Evolutionary conservation across 1,140 invertebrate genomes (phyloP), one percentile per base, ranked within the genome.

Genomic region (Metopolophium dirhodum): DNA sequence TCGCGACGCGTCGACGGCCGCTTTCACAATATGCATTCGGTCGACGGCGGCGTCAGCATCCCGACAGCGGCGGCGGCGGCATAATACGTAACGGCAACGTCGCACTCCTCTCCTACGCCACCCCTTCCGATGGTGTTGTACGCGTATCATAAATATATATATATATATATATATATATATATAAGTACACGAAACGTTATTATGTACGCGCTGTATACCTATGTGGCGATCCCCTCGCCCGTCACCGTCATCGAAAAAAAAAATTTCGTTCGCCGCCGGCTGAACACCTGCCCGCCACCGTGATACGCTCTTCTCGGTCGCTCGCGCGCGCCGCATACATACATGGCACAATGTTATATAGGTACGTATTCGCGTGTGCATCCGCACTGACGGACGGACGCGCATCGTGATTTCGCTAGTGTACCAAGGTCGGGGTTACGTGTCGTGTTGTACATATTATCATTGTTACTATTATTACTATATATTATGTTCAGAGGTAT

Each of bases 371-470:
- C n/a, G 51, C 37, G 23, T 37, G 54, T 90, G 54, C 49, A 45
- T 45, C 6, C 88, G 23, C 47, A 49, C 37, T 26, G 89, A 90
- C 57, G 37, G 26, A 45, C 18, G 57, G 26, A 68, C 89, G 61
- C 61, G n/a, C 61, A 77, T 18, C 61, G 89, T 68, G 89, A 90
- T 90, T 90, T 90, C 89, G 89, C 37, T 57, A 90, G 89, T 90
- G 89, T 90, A 90, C 89, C 89, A 90, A 90, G 89, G 89, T 90
- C 89, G 57, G 30, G 89, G 89, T 90, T 90, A 90, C 61, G 61
- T 77, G 35, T n/a, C 88, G 54, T 61, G 88, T 90, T 54, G 51
- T 57, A 54, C 30, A 68, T 54, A 51, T 88, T 47, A 47, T 41
- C 41, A 41, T n/a, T 45, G 9, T 57, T 26, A 57, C 7, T 61